A percentile compares a stretch with the other conserved stretches of the same genome.
Conservation (phyloP, 2,113 vertebrate species). For the Ochotona curzoniae region DNA sequence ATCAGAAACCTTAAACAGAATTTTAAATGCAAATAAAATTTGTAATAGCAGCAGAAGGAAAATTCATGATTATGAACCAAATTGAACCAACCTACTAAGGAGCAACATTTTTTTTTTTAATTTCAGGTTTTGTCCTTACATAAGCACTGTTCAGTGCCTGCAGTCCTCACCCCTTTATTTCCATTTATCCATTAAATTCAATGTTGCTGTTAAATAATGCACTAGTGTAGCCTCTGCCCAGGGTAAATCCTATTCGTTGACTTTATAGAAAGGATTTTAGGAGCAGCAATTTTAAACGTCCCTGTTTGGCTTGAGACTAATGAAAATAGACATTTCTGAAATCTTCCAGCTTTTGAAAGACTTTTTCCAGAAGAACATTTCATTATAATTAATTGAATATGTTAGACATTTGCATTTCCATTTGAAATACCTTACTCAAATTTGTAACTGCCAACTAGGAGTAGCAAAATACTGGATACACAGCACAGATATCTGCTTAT, state of each 20-base stretch:
- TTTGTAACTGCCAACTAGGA: background rate
- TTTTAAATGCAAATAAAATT: background rate
- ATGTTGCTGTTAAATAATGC: background rate
- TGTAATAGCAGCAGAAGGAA: background rate
- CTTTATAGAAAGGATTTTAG: background rate
- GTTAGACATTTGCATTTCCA: background rate
- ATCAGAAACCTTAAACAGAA: background rate
- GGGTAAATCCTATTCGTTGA: no score
- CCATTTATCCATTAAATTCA: background rate
- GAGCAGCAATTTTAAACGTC: background rate
- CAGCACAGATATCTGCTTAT: background rate
- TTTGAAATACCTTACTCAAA: constrained; percentile 19
- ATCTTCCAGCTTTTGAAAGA: background rate
- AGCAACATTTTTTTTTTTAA: background rate
- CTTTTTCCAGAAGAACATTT: background rate
- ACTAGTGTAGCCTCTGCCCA: no score
- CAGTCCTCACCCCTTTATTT: background rate
- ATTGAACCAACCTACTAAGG: no score
- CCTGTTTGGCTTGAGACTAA: background rate
- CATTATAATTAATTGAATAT: background rate
- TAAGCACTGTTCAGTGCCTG: background rate
- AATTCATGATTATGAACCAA: background rate
- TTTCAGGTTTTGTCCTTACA: background rate
- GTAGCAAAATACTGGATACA: background rate
- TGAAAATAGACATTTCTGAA: background rate